Evolutionary conservation across 1,140 invertebrate species (phyloP).

Genomic region (Araneus ventricosus): DNA sequence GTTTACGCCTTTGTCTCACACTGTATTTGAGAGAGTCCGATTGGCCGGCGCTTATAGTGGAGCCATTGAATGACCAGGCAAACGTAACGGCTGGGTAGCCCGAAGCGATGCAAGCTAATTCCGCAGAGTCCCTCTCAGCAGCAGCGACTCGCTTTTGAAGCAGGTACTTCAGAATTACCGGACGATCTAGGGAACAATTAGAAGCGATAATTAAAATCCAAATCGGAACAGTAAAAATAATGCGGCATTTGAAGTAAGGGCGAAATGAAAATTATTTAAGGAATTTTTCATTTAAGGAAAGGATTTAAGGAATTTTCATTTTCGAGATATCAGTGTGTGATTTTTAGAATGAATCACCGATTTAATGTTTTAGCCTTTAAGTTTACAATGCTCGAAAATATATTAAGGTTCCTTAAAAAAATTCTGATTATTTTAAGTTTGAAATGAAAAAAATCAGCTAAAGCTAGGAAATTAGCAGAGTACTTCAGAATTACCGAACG

Average conservation of each 20-base stretch:
- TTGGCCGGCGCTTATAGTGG: conserved; percentile 39
- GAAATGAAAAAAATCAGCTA: no score
- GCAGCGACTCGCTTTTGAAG: conserved; percentile 83
- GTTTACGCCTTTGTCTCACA: not conserved
- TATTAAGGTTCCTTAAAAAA: no score
- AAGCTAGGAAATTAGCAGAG: no score
- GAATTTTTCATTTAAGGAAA: no score
- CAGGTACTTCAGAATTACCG: not conserved
- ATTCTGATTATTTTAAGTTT: no score
- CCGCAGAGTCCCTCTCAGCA: conserved; percentile 88
- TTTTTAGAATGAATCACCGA: no score
- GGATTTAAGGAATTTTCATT: no score
- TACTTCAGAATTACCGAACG: conserved; percentile 22
- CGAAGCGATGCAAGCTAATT: conserved; percentile 89
- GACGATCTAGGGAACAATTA: conserved; percentile 55
- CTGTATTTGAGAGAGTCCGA: conserved; percentile 56
- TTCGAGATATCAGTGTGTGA: no score
- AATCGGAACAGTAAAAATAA: not conserved
- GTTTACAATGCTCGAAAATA: not conserved
- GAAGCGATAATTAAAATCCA: not conserved
- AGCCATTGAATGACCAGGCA: conserved; percentile 73
- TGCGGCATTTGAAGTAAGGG: no score
- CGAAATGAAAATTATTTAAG: no score
- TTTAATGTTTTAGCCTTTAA: no score
- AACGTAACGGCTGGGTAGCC: conserved; percentile 89